These are phyloP conservation scores for Linnaemya tessellans DNA, from an alignment of 2,888 invertebrate genomes.

Conservation along the genomic window DNA sequence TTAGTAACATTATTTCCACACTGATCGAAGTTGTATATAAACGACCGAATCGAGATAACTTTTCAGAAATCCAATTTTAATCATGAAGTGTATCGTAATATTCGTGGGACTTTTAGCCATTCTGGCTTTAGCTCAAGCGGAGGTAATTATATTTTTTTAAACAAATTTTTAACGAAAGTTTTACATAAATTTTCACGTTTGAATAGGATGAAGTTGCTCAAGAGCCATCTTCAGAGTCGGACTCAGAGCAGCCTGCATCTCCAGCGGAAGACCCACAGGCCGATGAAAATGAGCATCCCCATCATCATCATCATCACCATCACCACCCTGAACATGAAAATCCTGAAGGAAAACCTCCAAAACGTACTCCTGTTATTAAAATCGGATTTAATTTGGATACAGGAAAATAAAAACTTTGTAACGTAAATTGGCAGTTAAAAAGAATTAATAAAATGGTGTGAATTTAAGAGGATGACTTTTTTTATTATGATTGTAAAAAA, in stretches of 20 bases:
- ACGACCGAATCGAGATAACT: background rate
- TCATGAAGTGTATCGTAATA: constrained; percentile 47
- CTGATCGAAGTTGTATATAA: constrained; percentile 5
- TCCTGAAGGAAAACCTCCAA: constrained; percentile 12
- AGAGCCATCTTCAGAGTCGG: background rate
- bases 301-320: background rate
- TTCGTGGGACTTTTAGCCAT: constrained; percentile 41
- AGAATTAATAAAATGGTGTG: too few species aligned
- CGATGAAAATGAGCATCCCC: constrained; percentile 6
- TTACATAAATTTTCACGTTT: background rate
- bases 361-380: background rate
- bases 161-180: background rate
- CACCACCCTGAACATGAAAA: background rate
- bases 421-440: too few species aligned
- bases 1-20: background rate
- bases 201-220: constrained; percentile 19
- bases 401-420: background rate
- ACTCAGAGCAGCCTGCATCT: background rate
- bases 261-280: constrained; percentile 2
- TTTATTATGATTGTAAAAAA: too few species aligned
- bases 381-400: constrained; percentile 2
- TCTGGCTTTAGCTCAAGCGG: constrained; percentile 37
- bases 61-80: background rate
- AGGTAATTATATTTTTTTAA: background rate
- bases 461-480: too few species aligned